Evolutionary conservation across 35 echinoderm and acorn worm species (phyloP).

Genomic region (Ptychodera flava): DNA sequence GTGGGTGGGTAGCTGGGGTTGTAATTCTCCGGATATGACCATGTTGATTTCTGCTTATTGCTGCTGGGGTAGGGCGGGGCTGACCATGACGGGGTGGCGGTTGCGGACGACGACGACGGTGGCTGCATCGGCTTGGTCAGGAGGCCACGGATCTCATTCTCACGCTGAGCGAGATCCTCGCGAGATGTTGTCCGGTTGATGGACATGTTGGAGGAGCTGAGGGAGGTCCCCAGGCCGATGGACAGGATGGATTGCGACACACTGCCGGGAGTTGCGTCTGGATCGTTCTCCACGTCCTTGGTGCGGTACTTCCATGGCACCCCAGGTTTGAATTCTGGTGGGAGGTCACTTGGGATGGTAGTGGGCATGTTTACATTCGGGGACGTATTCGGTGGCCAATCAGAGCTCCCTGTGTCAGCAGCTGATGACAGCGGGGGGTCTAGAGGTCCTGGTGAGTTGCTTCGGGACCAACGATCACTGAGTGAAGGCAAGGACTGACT

Average conservation of each 20-base stretch:
- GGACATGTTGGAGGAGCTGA: background rate
- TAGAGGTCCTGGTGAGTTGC: conserved; percentile 78
- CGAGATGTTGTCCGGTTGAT: conserved; percentile 43
- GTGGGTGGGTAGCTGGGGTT: conserved; percentile 4
- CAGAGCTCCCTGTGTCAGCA: conserved; percentile 86
- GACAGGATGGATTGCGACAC: conserved; percentile 22
- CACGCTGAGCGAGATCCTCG: conserved; percentile 30
- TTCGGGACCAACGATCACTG: conserved; percentile 51
- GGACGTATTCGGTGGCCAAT: conserved; percentile 68
- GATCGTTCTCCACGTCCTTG: conserved; percentile 89
- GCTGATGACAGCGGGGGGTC: conserved; percentile 61
- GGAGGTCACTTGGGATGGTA: conserved; percentile 54
- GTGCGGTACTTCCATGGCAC: conserved; percentile 93
- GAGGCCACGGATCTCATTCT: conserved; percentile 77
- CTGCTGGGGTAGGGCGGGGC: background rate
- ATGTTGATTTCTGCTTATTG: background rate
- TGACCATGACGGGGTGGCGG: background rate
- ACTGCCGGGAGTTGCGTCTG: conserved; percentile 95
- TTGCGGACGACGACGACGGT: background rate
- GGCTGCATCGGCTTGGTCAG: conserved; percentile 93
- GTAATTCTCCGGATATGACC: background rate
- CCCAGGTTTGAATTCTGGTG: conserved; percentile 91
- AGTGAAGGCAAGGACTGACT: background rate
- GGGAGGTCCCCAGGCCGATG: background rate
- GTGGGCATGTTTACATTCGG: conserved; percentile 17